Evolutionary conservation across 2,797 vertebrate species (phyloP), one percentile per base, ranked within the genome.

Genomic region (Sebastes baramenuke): DNA sequence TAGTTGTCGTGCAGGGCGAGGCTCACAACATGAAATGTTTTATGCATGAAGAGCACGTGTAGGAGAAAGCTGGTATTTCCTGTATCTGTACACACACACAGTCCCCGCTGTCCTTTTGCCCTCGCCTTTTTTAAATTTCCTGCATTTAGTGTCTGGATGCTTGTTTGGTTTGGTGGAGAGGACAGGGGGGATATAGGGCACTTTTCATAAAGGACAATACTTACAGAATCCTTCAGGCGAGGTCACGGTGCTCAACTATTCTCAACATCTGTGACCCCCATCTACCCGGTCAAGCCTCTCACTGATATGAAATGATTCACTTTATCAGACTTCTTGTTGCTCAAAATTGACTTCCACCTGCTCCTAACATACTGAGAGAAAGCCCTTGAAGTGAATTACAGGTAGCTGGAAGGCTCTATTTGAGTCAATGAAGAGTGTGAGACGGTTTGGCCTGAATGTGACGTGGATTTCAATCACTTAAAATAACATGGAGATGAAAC

Each of bases 111-210:
- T 90, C 91, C 91, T 92, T 92, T 90, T 89, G 90, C 88, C 85
- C 89, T 75, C 67, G 6, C 52, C 80, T 72, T 85, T 89, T 93
- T 87, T 93, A 89, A 93, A 94, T 94, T 93, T 94, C 92, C 93
- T 90, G 92, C 78, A 6, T 87, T 84, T 64, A 62, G 72, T 81
- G 84, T 89, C 87, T 83, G 81, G 62, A 32, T 79, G 78, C 74
- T 83, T 88, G 81, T 89, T 87, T 76, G 64, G 55, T 81, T 89
- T 64, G 72, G 75, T 86, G 52, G 65, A 46, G 54, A 30, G 72
- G 29, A 30, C 5, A 1, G 22, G n/a, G n/a, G n/a, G 66, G 77
- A 58, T 75, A 42, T 32, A 69, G 46, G 59, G 46, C 46, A 11
- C 65, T 54, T 88, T 87, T 91, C 77, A 90, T 89, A 88, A 85